phyloP scores from a whole-genome alignment of 2,888 invertebrate genomes.

The Bruchidius siliquastri region DNA sequence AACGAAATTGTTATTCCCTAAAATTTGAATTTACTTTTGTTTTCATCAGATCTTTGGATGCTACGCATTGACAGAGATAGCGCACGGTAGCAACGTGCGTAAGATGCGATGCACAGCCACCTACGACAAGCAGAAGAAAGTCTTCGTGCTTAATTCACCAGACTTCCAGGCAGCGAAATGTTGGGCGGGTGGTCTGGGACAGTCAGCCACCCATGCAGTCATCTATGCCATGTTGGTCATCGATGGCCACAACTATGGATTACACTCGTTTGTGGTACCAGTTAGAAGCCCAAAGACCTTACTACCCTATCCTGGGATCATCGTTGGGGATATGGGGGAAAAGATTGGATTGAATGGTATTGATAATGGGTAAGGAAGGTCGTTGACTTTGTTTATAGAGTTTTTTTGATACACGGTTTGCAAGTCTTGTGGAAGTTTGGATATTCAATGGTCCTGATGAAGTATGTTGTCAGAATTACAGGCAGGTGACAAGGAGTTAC shows the following conservation, averaged over 20 bases:
- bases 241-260: slow-evolving; percentile 73
- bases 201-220: slow-evolving; percentile 81
- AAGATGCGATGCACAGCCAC: slow-evolving; percentile 83
- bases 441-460: too few species aligned
- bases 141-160: slow-evolving; percentile 70
- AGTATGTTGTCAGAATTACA: too few species aligned
- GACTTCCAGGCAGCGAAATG: slow-evolving; percentile 75
- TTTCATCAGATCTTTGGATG: slow-evolving; percentile 57
- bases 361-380: slow-evolving; percentile 76
- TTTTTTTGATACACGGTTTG: too few species aligned
- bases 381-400: neutral
- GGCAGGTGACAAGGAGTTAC: too few species aligned
- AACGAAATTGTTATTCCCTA: too few species aligned
- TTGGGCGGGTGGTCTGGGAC: slow-evolving; percentile 78
- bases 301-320: slow-evolving; percentile 70
- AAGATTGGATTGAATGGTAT: slow-evolving; percentile 88
- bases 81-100: slow-evolving; percentile 87
- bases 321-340: slow-evolving; percentile 88
- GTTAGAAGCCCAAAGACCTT: slow-evolving; percentile 72
- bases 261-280: slow-evolving; percentile 86
- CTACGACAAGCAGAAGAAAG: slow-evolving; percentile 66
- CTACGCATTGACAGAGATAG: slow-evolving; percentile 84
- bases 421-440: too few species aligned
- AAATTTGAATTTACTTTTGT: neutral
- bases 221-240: slow-evolving; percentile 84